Percentiles rank a stretch among this genome's conserved stretches.
These are phyloP conservation scores for Drosophila rufa DNA, from an alignment of 1,140 invertebrate species.

Conservation along the genomic window DNA sequence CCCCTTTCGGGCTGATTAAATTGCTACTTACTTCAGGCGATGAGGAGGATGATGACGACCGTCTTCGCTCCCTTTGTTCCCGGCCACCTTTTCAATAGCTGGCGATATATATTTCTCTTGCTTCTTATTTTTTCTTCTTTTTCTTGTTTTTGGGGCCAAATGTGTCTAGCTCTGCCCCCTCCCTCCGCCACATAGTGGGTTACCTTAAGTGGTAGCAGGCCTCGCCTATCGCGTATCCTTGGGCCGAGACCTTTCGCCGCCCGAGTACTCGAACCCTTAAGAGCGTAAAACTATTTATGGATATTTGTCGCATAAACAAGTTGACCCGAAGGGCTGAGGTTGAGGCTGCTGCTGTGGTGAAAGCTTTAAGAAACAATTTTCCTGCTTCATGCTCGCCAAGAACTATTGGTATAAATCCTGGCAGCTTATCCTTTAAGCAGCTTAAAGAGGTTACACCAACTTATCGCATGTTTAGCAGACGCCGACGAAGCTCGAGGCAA, in stretches of 20 bases:
- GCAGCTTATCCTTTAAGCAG: conserved; percentile 57
- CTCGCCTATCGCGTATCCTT: conserved; percentile 40
- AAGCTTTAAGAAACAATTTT: conserved; percentile 63
- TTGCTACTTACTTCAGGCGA: conserved; percentile 65
- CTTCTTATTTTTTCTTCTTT: conserved; percentile 5
- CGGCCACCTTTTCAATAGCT: conserved; percentile 50
- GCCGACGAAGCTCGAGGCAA: conserved; percentile 11
- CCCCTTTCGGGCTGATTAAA: conserved; percentile 67
- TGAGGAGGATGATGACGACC: conserved; percentile 32
- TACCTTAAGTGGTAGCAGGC: conserved; percentile 65
- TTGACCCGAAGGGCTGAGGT: conserved; percentile 56
- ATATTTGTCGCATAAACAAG: conserved; percentile 80
- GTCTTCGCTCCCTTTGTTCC: conserved; percentile 69
- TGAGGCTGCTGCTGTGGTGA: conserved; percentile 9
- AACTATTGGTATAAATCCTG: conserved; percentile 41
- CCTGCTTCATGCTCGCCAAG: not conserved
- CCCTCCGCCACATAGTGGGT: conserved; percentile 19
- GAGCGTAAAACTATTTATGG: conserved; percentile 80
- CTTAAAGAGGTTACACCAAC: conserved; percentile 60
- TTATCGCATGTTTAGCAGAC: conserved; percentile 69
- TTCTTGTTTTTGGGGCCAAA: conserved; percentile 52
- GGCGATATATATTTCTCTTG: conserved; percentile 27
- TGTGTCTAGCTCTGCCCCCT: conserved; percentile 68
- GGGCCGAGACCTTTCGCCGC: conserved; percentile 39
- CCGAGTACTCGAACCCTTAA: conserved; percentile 53